Percentiles rank a stretch among this genome's conserved stretches.
phyloP scores from a whole-genome alignment of 2,797 vertebrate genomes.

The Centropyge bicolor region DNA sequence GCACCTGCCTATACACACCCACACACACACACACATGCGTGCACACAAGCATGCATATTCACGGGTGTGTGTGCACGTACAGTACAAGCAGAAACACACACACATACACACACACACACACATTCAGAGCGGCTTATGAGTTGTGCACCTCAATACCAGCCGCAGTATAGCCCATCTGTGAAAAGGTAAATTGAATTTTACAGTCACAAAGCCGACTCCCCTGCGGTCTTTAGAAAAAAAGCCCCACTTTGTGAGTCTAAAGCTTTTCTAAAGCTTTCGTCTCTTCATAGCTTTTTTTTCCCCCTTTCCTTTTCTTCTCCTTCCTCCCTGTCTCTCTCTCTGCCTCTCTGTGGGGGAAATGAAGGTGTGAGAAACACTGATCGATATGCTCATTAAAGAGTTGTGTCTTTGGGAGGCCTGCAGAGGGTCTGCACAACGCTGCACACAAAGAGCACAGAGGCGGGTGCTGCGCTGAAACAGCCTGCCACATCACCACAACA shows the following conservation, averaged over 20 bases:
- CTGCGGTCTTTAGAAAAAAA: slow-evolving; percentile 76
- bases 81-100: background rate
- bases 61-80: no score
- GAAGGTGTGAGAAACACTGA: slow-evolving; percentile 79
- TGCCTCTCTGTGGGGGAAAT: slow-evolving; percentile 67
- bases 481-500: slow-evolving; percentile 23
- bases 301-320: slow-evolving; percentile 48
- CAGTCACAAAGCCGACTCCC: slow-evolving; percentile 81
- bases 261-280: slow-evolving; percentile 79
- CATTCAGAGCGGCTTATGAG: slow-evolving; percentile 65
- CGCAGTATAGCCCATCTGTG: slow-evolving; percentile 73
- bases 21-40: slow-evolving; percentile 13
- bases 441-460: slow-evolving; percentile 59
- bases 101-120: slow-evolving; percentile 11
- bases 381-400: slow-evolving; percentile 81
- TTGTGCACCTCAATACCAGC: slow-evolving; percentile 64
- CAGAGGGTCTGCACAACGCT: slow-evolving; percentile 50
- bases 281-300: slow-evolving; percentile 60
- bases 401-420: slow-evolving; percentile 73
- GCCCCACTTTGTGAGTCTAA: slow-evolving; percentile 78
- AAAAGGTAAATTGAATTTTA: slow-evolving; percentile 85
- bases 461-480: slow-evolving; percentile 19
- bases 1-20: slow-evolving; percentile 4
- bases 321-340: slow-evolving; percentile 17
- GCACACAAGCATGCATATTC: slow-evolving; percentile 3